phyloP scores from a whole-genome alignment of 2,797 vertebrate genomes.

The Hyperoplus immaculatus region DNA sequence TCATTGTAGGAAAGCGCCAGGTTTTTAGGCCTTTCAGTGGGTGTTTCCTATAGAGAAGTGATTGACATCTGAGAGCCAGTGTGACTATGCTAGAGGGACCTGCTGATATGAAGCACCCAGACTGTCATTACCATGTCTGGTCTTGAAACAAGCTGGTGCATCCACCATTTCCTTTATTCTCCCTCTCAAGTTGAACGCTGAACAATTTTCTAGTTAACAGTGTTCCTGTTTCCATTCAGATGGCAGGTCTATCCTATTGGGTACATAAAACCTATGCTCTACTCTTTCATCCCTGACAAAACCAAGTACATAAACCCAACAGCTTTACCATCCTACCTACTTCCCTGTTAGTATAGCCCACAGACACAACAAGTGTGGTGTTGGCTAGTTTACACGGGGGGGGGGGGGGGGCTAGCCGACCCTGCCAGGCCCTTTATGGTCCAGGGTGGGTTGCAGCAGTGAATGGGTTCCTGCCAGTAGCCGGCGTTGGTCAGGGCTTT shows the following conservation, averaged over 20 bases:
- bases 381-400: conserved; percentile 66
- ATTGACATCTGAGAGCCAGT: neutral
- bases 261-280: conserved; percentile 66
- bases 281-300: conserved; percentile 52
- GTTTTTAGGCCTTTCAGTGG: neutral
- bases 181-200: conserved; percentile 58
- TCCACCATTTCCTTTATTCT: conserved; percentile 55
- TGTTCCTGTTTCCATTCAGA: conserved; percentile 70
- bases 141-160: conserved; percentile 55
- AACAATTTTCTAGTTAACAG: conserved; percentile 65
- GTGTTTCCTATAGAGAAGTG: neutral
- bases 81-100: too few relatives aligned
- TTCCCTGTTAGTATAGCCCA: conserved; percentile 13
- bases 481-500: conserved; percentile 66
- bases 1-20: neutral
- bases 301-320: conserved; percentile 71
- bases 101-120: conserved; percentile 4
- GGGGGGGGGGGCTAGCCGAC: conserved; percentile 41
- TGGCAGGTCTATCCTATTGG: conserved; percentile 35
- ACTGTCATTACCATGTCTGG: conserved; percentile 37
- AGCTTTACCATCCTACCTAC: conserved; percentile 37
- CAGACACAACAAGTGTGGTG: conserved; percentile 74
- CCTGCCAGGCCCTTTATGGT: conserved; percentile 74
- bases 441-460: conserved; percentile 54
- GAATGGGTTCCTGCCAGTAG: conserved; percentile 74